Base-by-base conservation (phyloP, 1,140 invertebrate species). In the Rhopalosiphum maidis region DNA sequence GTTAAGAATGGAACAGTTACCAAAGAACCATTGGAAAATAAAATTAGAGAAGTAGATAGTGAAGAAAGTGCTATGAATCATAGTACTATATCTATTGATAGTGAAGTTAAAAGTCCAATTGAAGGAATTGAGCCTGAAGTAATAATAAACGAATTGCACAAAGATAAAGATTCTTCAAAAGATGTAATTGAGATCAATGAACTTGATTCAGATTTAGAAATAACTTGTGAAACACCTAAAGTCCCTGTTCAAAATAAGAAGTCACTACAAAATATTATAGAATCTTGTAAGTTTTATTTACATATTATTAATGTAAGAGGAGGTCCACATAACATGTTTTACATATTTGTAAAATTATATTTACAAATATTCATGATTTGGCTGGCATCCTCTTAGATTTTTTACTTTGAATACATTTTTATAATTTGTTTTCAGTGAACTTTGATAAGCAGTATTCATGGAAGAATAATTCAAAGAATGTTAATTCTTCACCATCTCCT, bases 151-250 rank as follows among this genome's bases (percentile, higher is more conserved):
- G 46, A 46, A 46, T 9, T 51, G 2, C 1, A 83, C 6, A n/a
- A 82, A 18, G 6, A 25, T 48, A 15, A 43, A 51, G 21, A 51
- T 83, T 22, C 2, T 1, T 0, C 4, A 41, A 48, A 92, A 9
- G 48, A 86, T 54, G 22, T 55, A 4, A 86, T 93, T 41, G 82
- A 93, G 54, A 86, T 93, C 35, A 86, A 85, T 85, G 90, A 91
- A 48, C 43, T 77, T 82, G 82, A 55, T 93, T 86, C 91, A 77
- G 82, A 93, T 93, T 25, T 86, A 86, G 51, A 86, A 93, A 93
- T 93, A n/a, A 93, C 91, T 23, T 54, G 48, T 83, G 46, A 83
- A 54, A 37, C 25, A 37, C 15, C 68, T 5, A 51, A 35, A 37
- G 60, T 51, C 48, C 60, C 90, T 25, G 43, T 92, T 3, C 30